Evolutionary conservation across 1,140 invertebrate genomes (phyloP).

Genomic region (Aricia agestis): DNA sequence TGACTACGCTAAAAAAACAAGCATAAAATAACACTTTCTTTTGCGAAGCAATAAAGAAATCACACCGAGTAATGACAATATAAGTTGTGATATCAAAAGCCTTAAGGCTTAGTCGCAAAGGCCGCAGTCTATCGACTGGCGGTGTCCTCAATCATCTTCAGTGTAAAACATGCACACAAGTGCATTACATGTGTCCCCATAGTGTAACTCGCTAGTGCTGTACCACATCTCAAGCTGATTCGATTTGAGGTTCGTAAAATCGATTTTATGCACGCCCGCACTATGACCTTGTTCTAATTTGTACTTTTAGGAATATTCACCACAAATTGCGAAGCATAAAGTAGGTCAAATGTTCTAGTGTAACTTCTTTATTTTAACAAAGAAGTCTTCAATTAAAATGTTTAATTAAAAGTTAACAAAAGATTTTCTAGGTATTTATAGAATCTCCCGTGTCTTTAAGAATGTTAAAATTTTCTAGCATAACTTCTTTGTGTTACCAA

Average conservation of each 20-base stretch:
- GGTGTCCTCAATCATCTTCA: conserved; percentile 33
- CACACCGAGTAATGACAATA: background rate
- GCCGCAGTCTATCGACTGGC: background rate
- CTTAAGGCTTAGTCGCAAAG: background rate
- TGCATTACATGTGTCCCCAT: conserved; percentile 32
- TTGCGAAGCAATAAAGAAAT: background rate
- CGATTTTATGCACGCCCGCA: conserved; percentile 51
- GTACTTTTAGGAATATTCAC: background rate
- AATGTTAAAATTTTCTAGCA: background rate
- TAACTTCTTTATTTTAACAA: background rate
- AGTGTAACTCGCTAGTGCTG: conserved; percentile 23
- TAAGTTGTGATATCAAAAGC: background rate
- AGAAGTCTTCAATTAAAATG: no score
- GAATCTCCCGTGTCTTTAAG: no score
- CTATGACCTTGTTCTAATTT: background rate
- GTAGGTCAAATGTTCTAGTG: background rate
- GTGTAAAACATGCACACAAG: conserved; percentile 64
- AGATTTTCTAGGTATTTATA: no score
- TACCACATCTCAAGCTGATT: conserved; percentile 58
- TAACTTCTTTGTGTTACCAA: background rate
- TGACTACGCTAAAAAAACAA: no score
- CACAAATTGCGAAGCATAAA: background rate
- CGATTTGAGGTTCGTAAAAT: conserved; percentile 51
- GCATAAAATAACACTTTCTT: background rate
- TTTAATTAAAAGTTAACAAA: no score